phyloP scores from a whole-genome alignment of 2,113 vertebrate genomes.

The Diadophis punctatus region DNA sequence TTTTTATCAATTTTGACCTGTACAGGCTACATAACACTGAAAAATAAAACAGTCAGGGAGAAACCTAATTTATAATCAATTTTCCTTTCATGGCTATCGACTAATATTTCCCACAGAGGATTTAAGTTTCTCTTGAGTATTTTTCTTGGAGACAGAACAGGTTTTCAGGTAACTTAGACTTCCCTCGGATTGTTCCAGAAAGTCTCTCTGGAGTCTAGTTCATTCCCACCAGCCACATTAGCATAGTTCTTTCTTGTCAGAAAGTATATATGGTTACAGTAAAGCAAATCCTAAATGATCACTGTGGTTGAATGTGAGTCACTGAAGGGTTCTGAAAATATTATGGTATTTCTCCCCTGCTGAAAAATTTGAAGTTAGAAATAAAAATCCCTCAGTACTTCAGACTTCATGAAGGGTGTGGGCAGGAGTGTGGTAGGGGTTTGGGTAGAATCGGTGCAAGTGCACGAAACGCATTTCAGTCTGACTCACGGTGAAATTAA shows the following conservation, averaged over 20 bases:
- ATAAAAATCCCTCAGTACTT: neutral
- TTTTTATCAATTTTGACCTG: slow-evolving; percentile 74
- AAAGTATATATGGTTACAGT: slow-evolving; percentile 52
- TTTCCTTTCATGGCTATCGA: slow-evolving; percentile 67
- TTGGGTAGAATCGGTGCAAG: slow-evolving; percentile 23
- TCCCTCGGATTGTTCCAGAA: slow-evolving; percentile 63
- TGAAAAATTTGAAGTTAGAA: slow-evolving; percentile 5
- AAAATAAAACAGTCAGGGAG: slow-evolving; percentile 61
- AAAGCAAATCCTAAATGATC: slow-evolving; percentile 56
- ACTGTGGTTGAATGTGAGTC: slow-evolving; percentile 39
- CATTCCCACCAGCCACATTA: slow-evolving; percentile 22
- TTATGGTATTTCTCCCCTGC: neutral
- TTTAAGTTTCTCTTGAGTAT: slow-evolving; percentile 68
- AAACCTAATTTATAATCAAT: slow-evolving; percentile 71
- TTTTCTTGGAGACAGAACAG: slow-evolving; percentile 66
- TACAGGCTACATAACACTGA: slow-evolving; percentile 68
- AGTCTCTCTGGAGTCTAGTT: slow-evolving; percentile 61
- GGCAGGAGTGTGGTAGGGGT: neutral
- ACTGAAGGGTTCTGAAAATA: slow-evolving; percentile 39
- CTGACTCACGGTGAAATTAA: slow-evolving; percentile 47
- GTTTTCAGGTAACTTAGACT: slow-evolving; percentile 64
- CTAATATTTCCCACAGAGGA: slow-evolving; percentile 69
- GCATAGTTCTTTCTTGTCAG: slow-evolving; percentile 58
- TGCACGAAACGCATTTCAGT: slow-evolving; percentile 43
- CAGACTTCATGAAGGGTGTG: slow-evolving; percentile 38